Base-by-base conservation (phyloP, 2,888 invertebrate genomes). In the Electrophaes corylata region DNA sequence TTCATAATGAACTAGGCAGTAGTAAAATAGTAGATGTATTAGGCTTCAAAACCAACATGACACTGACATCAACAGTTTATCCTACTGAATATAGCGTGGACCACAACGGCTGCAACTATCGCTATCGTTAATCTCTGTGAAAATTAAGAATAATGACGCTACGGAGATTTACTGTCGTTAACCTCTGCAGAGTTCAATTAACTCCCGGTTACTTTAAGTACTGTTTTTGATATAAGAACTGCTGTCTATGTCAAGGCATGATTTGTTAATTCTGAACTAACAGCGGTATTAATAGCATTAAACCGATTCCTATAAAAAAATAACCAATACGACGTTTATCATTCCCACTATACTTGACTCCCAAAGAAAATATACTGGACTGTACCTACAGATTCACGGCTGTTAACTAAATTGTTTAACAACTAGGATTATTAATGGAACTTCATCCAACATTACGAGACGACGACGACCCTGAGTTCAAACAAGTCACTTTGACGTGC, bases 391-490 rank as follows among this genome's bases (percentile, higher is more conserved):
- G 10, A 29, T 29, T 29, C 10, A 29, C 26, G 10, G 26, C 26
- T 12, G 43, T 62, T 49, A 60, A 65, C 51, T 40, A 37, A 67
- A 64, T 67, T 69, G 50, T 57, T 64, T 57, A 67, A 57, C 59
- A 67, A 57, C 59, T 86, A 90, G 90, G 88, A 66, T 75, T 89
- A 68, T 69, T 87, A 61, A 90, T 90, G 89, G 90, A 90, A 84
- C 84, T 90, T 19, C 86, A 84, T 57, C 88, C 89, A 41, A 79
- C 78, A 57, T 78, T 89, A 61, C 73, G 76, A 60, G 79, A 83
- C 49, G 70, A 67, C 47, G 62, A 67, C 33, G 59, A 70, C 33
- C 66, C 73, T 58, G 64, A 70, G 10, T 65, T 69, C 18, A 69
- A 70, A 55, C 76, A 64, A 43, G 84, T 89, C 23, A 83, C 79